phyloP scores from a whole-genome alignment of 2,888 invertebrate genomes.

The Ophonus ardosiacus region DNA sequence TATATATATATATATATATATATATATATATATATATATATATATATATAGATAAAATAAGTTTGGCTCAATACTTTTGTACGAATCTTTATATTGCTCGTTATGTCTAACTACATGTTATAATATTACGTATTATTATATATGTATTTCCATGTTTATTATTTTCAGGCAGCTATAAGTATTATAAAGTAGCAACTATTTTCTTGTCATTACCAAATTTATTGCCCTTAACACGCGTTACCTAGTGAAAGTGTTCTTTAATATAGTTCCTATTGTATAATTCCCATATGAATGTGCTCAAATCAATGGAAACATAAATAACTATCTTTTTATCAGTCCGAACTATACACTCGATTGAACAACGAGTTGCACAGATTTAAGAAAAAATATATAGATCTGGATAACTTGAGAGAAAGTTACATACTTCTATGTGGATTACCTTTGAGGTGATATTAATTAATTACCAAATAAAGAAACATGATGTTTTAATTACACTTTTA shows the following conservation, averaged over 20 bases:
- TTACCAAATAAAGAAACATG: constrained; percentile 11
- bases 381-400: constrained; percentile 17
- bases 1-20: too few species aligned
- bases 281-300: neutral
- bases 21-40: too few species aligned
- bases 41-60: too few species aligned
- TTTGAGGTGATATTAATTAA: neutral
- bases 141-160: too few species aligned
- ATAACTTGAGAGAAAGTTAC: neutral
- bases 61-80: too few species aligned
- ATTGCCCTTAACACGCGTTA: neutral
- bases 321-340: neutral
- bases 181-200: neutral
- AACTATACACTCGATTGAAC: neutral
- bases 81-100: too few species aligned
- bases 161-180: neutral
- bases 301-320: constrained; percentile 17
- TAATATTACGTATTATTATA: too few species aligned
- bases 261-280: constrained; percentile 22
- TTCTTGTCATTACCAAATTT: constrained; percentile 1
- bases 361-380: neutral
- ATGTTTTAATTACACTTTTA: neutral
- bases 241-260: constrained; percentile 18
- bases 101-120: too few species aligned
- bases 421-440: constrained; percentile 10